Evolutionary conservation across 2,797 vertebrate genomes (phyloP), one percentile per base, ranked within the genome.

Genomic region (Anolis apletophallus): DNA sequence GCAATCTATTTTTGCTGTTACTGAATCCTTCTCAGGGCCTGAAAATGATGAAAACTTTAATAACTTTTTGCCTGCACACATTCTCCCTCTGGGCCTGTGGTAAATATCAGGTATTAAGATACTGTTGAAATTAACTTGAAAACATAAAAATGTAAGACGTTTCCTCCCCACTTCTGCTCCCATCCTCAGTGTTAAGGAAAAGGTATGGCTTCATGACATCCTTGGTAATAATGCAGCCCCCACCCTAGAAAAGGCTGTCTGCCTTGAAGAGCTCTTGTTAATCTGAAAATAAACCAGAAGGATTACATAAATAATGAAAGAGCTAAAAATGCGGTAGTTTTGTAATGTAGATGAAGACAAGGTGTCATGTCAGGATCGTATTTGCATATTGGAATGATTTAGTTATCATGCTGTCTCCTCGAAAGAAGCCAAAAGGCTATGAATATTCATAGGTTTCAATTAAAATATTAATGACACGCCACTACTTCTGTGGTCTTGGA

Each of bases 391-490:
- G 74, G 91, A 96, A 95, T 96, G 94, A 94, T 96, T 96, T 94
- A 91, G 91, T 93, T 94, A 90, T 88, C 10, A 0, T 81, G 84
- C 90, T 92, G 87, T 94, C 91, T 92, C 90, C 93, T 95, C 94
- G 88, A 89, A 95, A 95, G 92, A 92, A 94, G 86, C 89, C 81
- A 76, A 91, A 90, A 85, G 12, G 0, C 40, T 88, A 91, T 96
- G 95, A 95, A 96, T 97, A 96, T 96, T 96, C 94, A 95, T 95
- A 76, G 0, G 26, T 0, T 78, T 90, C 80, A 92, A 95, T 96
- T 96, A 94, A 97, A 96, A 96, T 96, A 96, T 96, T 96, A 95
- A 96, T 95, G 67, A 32, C 84, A 87, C 92, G 73, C 91, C 88
- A 73, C 93, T 92, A 80, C 86, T 95, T 94, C 72, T 94, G 91